Percentiles rank a stretch among this genome's conserved stretches.
Conservation (phyloP, 2,113 vertebrate genomes). For the Charadrius vociferus region DNA sequence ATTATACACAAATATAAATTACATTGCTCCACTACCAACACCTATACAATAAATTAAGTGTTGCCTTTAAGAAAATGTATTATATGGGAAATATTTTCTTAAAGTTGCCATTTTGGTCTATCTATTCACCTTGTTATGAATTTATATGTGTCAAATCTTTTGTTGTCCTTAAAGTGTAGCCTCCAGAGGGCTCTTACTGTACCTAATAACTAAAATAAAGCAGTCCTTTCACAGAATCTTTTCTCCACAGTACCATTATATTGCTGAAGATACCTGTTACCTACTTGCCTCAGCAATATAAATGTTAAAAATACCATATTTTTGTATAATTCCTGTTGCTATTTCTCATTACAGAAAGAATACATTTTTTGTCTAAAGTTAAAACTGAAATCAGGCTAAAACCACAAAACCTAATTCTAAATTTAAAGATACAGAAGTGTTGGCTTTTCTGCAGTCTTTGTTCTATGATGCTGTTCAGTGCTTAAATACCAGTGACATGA, state of each 20-base stretch:
- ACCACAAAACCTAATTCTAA: not conserved
- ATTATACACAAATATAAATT: not conserved
- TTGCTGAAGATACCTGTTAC: not conserved
- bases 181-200: not conserved
- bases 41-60: not conserved
- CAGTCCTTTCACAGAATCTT: not conserved
- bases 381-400: not conserved
- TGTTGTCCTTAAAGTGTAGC: not conserved
- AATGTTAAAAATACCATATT: not conserved
- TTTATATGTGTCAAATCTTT: not conserved
- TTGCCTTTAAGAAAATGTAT: not conserved
- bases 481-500: not conserved
- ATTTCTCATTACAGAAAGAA: not conserved
- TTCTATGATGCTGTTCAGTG: not conserved
- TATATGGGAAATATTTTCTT: not conserved
- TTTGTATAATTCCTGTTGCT: not conserved
- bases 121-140: not conserved
- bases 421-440: not conserved
- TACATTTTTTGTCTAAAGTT: not conserved
- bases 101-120: not conserved
- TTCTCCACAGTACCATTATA: not conserved
- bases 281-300: not conserved
- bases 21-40: not conserved
- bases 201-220: not conserved
- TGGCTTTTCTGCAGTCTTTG: not conserved